Conservation (phyloP, 2,113 vertebrate species). For the Phrynocephalus versicolor region DNA sequence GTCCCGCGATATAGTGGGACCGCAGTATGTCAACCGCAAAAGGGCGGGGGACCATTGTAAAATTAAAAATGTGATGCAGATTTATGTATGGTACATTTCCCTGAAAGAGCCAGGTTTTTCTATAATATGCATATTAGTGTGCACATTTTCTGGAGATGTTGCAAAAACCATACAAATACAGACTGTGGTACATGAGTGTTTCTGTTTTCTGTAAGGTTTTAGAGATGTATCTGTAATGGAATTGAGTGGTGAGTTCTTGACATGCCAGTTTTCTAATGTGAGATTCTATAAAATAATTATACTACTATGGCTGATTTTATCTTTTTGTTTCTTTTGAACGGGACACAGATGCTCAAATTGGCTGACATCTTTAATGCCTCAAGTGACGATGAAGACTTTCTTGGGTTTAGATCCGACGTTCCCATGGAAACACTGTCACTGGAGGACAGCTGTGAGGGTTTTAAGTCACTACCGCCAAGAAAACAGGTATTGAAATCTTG, state of each 20-base stretch:
- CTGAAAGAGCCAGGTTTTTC: no score
- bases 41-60: no score
- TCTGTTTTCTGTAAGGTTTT: no score
- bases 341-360: conserved; percentile 71
- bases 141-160: no score
- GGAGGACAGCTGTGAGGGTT: conserved; percentile 63
- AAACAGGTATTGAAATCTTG: conserved; percentile 64
- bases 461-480: conserved; percentile 53
- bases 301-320: background rate
- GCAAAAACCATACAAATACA: no score
- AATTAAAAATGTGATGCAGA: no score
- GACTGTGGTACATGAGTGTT: no score
- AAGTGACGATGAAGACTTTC: conserved; percentile 76
- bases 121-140: no score
- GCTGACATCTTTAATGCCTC: conserved; percentile 71
- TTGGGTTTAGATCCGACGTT: conserved; percentile 69
- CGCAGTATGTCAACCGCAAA: no score
- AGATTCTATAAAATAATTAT: conserved; percentile 23
- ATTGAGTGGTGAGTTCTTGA: conserved; percentile 11
- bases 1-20: no score
- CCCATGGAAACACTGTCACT: conserved; percentile 68
- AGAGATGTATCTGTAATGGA: background rate
- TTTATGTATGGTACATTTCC: no score
- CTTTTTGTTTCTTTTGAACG: conserved; percentile 50
- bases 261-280: background rate